These are phyloP conservation scores for Montipora capitata DNA, from an alignment of 92 coral and sea anemone species.

Conservation along the genomic window DNA sequence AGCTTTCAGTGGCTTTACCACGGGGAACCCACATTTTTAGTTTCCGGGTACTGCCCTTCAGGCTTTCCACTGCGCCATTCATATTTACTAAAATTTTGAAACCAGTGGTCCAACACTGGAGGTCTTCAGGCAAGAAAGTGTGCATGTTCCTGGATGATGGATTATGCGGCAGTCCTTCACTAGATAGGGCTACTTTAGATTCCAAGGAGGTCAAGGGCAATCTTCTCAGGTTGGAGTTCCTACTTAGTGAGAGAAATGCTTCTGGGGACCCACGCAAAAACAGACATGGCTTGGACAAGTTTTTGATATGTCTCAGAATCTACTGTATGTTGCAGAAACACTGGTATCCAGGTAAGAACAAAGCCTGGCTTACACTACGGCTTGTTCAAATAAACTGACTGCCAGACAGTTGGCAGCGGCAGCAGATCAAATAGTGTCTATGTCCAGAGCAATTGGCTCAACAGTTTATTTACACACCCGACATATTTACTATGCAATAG, in stretches of 20 bases:
- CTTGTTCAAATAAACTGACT: no score
- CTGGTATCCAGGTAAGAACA: background rate
- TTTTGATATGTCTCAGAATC: constrained; percentile 44
- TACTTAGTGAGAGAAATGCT: constrained; percentile 29
- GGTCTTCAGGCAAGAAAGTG: constrained; percentile 6
- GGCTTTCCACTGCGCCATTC: no score
- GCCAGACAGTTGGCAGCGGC: no score
- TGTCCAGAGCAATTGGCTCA: no score
- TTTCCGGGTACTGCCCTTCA: no score
- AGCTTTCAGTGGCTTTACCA: no score
- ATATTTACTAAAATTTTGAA: constrained; percentile 45
- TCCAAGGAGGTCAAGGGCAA: constrained; percentile 3
- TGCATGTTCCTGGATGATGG: background rate
- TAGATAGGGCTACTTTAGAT: no score
- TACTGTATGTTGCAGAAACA: background rate
- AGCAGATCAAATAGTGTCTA: no score
- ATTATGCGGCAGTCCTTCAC: no score
- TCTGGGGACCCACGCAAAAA: constrained; percentile 30
- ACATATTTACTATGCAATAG: no score
- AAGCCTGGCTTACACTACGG: background rate
- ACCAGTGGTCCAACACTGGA: constrained; percentile 54
- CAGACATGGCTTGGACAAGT: constrained; percentile 60
- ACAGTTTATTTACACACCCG: no score
- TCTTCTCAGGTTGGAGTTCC: background rate
- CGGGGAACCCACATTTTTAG: no score